Base-by-base conservation (phyloP, 2,888 invertebrate species). In the Drosophila tanythrix region DNA sequence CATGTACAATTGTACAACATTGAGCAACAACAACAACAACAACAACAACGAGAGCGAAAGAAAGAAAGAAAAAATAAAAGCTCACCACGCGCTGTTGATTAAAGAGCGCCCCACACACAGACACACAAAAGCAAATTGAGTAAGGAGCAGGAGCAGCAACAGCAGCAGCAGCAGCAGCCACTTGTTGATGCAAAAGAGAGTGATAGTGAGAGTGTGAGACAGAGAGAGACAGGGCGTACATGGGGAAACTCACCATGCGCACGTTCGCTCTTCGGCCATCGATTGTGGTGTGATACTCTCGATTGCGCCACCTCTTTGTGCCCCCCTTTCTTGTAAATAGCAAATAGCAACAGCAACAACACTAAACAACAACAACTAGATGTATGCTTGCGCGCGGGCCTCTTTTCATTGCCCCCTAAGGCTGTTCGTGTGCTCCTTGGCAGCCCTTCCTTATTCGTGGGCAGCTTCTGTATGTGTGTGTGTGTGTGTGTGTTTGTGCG, bases 131-230 rank as follows among this genome's bases (percentile, higher is more conserved):
- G 4, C 60, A 55, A 52, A 81, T 85, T 85, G 90, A 66, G 88
- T 69, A 78, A 83, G 88, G 88, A 89, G 63, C 68, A 43, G 58
- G 62, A 51, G 70, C 59, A 57, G 38, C 67, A 66, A 74, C 73
- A 33, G 65, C 60, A 46, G 33, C 73, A 56, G 74, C 73, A 35
- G 68, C 62, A 48, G 21, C 74, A 57, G 74, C 72, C 88, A 88
- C 88, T 88, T 88, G 88, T 88, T 88, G 88, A 89, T 90, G 85
- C 38, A 21, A 53, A 50, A 36, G 43, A 70, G 60, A 52, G 64
- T 36, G 52, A 33, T 13, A 57, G 43, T 31, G 25, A 57, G 60
- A 36, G 33, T 31, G 52, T 25, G 21, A 46, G 58, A 27, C 55
- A 7, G 58, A 40, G 57, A 33, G 21, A 36, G 46, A 25, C 13